Base-by-base conservation (phyloP, 2,888 invertebrate genomes). In the Drosophila recens region DNA sequence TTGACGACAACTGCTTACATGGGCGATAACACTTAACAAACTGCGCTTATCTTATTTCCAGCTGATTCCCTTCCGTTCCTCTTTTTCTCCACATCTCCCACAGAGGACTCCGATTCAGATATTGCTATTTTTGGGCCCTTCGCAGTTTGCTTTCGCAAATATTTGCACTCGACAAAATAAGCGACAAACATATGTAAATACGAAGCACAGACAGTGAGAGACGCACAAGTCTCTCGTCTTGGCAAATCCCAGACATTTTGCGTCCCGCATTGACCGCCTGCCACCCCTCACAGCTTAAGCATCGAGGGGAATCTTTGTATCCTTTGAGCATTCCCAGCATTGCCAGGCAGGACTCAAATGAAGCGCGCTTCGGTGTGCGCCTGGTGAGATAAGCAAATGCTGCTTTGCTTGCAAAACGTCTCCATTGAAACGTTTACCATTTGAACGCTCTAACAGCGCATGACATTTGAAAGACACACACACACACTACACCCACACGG, bases 391-490 rank as follows among this genome's bases (percentile, higher is more conserved):
- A 87, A 87, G 88, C 83, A 75, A 82, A 88, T 80, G 76, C 67
- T 76, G 73, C 74, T 79, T 79, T 75, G 75, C 78, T 67, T 69
- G 74, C 77, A 68, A 73, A 87, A 70, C 69, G 73, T 75, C 70
- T 73, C 70, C 68, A 75, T 78, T 74, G 70, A 79, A 76, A 68
- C 82, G 87, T 76, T 87, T 86, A 75, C 70, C 78, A 88, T 87
- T 89, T 75, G 82, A 73, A 71, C 76, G 87, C 85, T 87, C 89
- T 75, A 89, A 69, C 85, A 86, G 85, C 76, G 81, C 89, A 83
- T 83, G 89, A 86, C 89, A 83, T 80, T 80, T 83, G 84, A 79
- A 78, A 80, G 83, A 59, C 73, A 68, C 59, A 72, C 46, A 15
- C 17, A 49, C 48, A 40, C 38, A 1, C 20, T 20, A 20, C 20